Evolutionary conservation across 2,113 vertebrate species (phyloP), one percentile per base, ranked within the genome.

Genomic region (Larimichthys crocea): DNA sequence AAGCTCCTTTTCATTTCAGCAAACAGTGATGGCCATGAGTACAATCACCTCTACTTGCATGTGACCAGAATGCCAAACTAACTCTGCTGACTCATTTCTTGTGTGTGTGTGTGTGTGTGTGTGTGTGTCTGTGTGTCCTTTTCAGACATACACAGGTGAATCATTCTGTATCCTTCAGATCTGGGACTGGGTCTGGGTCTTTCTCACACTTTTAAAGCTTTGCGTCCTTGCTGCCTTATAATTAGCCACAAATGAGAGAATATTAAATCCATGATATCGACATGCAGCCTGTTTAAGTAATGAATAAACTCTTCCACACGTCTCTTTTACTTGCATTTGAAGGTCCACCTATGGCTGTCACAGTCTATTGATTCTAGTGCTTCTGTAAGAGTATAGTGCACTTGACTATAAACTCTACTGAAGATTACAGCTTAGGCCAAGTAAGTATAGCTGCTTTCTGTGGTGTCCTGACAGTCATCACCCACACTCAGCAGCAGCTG

Each of bases 381-480:
- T 14, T 66, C 55, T 69, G 69, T 40, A 12, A 67, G 19, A 46
- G 10, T 8, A 22, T 26, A 26, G 61, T 67, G 52, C 19, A 29
- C 52, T 60, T 16, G 75, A 42, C 50, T 26, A 31, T 69, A 76
- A 79, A 26, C 19, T 67, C 29, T 8, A 31, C 29, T 56, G 63
- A 48, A 71, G 76, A 80, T 80, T 76, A 80, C 53, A 80, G 72
- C 60, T 59, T 29, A 42, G 48, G 71, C 22, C 19, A 31, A 52
- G 70, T 59, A 55, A 83, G 82, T 75, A 57, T 24, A 79, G 76
- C 50, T 66, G 76, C 64, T 79, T 57, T 50, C 48, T 26, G 56
- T 56, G 46, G 26, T 22, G 70, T 56, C 57, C 56, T 79, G 76
- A 80, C 76, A 75, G 11, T 70, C 76, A 42, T 68, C 76, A 63